phyloP scores from a whole-genome alignment of 2,888 invertebrate genomes.

The Lasioglossum calceatum region DNA sequence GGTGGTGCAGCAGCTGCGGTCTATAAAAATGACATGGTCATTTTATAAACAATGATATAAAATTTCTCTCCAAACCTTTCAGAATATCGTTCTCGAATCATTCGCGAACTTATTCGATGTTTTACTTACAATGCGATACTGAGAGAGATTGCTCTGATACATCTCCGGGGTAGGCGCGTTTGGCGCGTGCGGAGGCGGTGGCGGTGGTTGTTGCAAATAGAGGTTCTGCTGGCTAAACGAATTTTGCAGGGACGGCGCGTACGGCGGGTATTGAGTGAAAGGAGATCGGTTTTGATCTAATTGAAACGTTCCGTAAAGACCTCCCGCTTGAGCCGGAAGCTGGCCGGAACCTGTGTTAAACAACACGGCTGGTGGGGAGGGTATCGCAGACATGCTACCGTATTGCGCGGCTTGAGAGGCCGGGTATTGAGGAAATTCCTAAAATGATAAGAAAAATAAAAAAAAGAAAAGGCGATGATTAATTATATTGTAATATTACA shows the following conservation, averaged over 20 bases:
- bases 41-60: background rate
- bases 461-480: too few species aligned
- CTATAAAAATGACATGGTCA: conserved; percentile 63
- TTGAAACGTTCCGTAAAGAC: conserved; percentile 94
- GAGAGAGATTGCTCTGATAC: conserved; percentile 88
- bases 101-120: background rate
- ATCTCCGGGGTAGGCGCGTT: conserved; percentile 88
- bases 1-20: conserved; percentile 86
- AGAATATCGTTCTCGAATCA: background rate
- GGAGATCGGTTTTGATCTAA: conserved; percentile 91
- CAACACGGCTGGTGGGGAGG: conserved; percentile 93
- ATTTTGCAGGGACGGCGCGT: conserved; percentile 87
- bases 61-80: background rate
- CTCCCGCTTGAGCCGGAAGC: conserved; percentile 88
- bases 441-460: conserved; percentile 59
- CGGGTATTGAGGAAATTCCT: conserved; percentile 83
- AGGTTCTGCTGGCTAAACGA: conserved; percentile 85
- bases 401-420: conserved; percentile 87
- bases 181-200: conserved; percentile 87
- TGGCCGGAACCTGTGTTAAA: conserved; percentile 91
- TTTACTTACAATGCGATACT: conserved; percentile 86
- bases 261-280: conserved; percentile 91
- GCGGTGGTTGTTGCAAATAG: conserved; percentile 85
- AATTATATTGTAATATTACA: too few species aligned
- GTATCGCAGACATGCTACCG: conserved; percentile 93